phyloP scores from a whole-genome alignment of 2,888 invertebrate species.

The Dione juno region DNA sequence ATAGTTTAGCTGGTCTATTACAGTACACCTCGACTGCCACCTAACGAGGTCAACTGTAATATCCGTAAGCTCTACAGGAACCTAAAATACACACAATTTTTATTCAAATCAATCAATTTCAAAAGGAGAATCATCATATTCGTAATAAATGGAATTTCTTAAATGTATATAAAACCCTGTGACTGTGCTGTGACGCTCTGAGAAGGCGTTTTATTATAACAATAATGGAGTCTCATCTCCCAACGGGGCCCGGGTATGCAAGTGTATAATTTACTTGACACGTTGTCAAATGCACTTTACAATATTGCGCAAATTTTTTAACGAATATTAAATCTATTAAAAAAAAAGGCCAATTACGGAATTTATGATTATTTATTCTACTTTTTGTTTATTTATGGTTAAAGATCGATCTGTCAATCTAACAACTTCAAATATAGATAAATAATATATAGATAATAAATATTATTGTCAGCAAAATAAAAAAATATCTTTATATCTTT shows the following conservation, averaged over 20 bases:
- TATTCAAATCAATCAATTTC: too few relatives aligned
- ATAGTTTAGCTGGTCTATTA: too few relatives aligned
- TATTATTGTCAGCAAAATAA: too few relatives aligned
- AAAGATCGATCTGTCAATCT: neutral
- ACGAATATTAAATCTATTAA: slow-evolving; percentile 43
- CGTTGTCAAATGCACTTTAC: slow-evolving; percentile 68
- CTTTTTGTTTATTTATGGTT: neutral
- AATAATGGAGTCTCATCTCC: slow-evolving; percentile 66
- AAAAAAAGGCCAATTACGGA: neutral
- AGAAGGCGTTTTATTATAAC: slow-evolving; percentile 81
- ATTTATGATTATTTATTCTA: too few relatives aligned
- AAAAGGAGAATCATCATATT: too few relatives aligned
- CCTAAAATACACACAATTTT: too few relatives aligned
- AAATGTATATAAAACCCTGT: slow-evolving; percentile 39
- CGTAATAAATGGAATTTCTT: too few relatives aligned
- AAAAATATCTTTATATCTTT: too few relatives aligned
- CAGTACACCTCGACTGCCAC: too few relatives aligned
- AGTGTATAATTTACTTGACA: slow-evolving; percentile 75
- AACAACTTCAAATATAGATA: neutral
- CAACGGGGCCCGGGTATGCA: slow-evolving; percentile 58
- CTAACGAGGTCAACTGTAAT: too few relatives aligned
- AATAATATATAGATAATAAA: neutral
- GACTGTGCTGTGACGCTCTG: slow-evolving; percentile 59
- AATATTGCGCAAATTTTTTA: slow-evolving; percentile 57
- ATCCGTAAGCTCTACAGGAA: too few relatives aligned